Base-by-base conservation (phyloP, 1,140 invertebrate species). In the Neelides sp. region DNA sequence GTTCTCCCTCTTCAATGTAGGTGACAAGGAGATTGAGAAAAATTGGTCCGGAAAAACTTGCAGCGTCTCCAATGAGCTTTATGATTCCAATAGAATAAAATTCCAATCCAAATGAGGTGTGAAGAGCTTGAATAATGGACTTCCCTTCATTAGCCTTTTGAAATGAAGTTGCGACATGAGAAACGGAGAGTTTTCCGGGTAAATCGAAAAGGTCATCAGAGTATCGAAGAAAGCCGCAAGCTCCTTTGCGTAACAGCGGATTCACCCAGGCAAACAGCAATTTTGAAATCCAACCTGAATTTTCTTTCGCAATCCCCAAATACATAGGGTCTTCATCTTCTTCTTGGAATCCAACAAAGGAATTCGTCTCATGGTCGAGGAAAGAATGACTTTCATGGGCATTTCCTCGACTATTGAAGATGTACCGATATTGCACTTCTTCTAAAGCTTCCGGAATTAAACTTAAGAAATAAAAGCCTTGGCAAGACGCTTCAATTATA, bases 1-100 rank as follows among this genome's bases (percentile, higher is more conserved):
- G n/a, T 45, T 26, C 64, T 52, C 75, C 75, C 61, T 82, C 75
- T 66, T 91, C 83, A 45, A 94, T 79, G 66, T 83, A 92, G 17
- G 68, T 71, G 5, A 96, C 78, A 4, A 96, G 69, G 63, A 73
- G 74, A 67, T 86, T 88, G 0, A 98, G 70, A 13, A 98, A 69
- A 32, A 98, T 68, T 0, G 94, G 94, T 1, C 85, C 85, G 40
- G 80, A 78, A 74, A 98, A 98, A 15, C 79, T 80, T 28, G 80
- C 72, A 52, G 75, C 72, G 67, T 98, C 93, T 2, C 82, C 78
- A 3, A 85, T 63, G 23, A 98, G 72, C 68, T 91, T 89, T 2
- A 96, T 65, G 51, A 94, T 65, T 24, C 92, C 94, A 63, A 96
- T 78, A 15, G 76, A 73, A 63, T 92, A 91, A 72, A 94, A 97